Percentiles rank a stretch among this genome's conserved stretches.
Evolutionary conservation across 2,888 invertebrate genomes (phyloP).

Genomic region (Dioctria linearis): DNA sequence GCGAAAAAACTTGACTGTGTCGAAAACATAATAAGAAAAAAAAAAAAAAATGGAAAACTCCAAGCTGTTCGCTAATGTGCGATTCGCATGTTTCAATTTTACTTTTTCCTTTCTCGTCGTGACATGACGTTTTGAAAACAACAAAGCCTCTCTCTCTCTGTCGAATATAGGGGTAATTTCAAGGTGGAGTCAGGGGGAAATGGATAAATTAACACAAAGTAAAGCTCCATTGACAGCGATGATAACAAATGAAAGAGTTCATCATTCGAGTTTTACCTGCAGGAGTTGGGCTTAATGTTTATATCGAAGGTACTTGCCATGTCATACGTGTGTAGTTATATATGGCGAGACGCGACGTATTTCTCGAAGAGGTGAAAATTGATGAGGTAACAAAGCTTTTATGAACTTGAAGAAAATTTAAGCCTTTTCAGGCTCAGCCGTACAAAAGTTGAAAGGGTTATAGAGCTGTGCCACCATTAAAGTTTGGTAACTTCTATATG

Average conservation of each 20-base stretch:
- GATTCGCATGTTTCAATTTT: constrained; percentile 54
- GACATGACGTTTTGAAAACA: neutral
- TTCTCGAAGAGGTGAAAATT: constrained; percentile 37
- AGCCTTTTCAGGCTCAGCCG: constrained; percentile 34
- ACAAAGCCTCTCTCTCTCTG: neutral
- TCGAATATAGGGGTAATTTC: neutral
- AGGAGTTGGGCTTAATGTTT: neutral
- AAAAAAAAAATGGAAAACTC: neutral
- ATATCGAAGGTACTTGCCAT: constrained; percentile 16
- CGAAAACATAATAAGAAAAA: neutral
- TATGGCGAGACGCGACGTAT: constrained; percentile 12
- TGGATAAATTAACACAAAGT: constrained; percentile 52
- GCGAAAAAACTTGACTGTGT: constrained; percentile 30
- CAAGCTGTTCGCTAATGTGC: constrained; percentile 50
- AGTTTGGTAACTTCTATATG: constrained; percentile 16
- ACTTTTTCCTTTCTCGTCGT: constrained; percentile 16
- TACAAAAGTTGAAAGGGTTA: neutral
- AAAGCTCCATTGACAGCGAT: constrained; percentile 46
- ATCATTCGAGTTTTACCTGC: constrained; percentile 27
- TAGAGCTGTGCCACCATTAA: constrained; percentile 6
- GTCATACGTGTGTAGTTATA: neutral
- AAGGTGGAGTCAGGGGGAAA: constrained; percentile 36
- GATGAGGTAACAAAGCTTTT: constrained; percentile 51
- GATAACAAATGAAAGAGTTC: constrained; percentile 51
- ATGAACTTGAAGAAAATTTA: constrained; percentile 49